These are phyloP conservation scores for Camponotus fellah DNA, from an alignment of 2,888 invertebrate genomes.

Conservation along the genomic window DNA sequence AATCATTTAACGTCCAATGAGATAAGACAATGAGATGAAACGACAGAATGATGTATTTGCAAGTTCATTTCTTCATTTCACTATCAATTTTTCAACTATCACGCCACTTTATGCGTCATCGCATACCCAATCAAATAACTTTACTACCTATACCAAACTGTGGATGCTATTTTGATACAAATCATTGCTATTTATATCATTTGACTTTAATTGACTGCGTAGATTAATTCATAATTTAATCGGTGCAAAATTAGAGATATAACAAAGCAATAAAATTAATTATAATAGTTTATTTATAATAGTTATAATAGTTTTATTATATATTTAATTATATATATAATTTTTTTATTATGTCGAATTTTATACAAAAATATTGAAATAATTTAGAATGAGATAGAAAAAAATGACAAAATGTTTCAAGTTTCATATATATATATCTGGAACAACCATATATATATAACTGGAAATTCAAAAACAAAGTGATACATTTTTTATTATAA, in stretches of 20 bases:
- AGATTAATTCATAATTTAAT: conserved; percentile 17
- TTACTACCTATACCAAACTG: not conserved
- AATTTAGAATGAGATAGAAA: not conserved
- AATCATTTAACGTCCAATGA: not conserved
- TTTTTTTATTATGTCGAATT: not conserved
- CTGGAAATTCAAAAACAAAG: not conserved
- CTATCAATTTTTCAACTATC: not conserved
- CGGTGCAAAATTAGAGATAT: not conserved
- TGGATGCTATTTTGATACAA: not conserved
- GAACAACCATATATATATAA: not conserved
- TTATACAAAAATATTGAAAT: not conserved
- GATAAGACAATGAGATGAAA: conserved; percentile 4
- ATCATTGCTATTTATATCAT: conserved; percentile 5
- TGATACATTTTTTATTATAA: not conserved
- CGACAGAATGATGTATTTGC: not conserved
- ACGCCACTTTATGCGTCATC: not conserved
- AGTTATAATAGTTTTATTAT: no score
- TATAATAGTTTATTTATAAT: not conserved
- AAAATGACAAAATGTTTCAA: not conserved
- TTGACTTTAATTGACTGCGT: conserved; percentile 19
- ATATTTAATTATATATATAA: no score
- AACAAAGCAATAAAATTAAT: not conserved
- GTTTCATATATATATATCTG: not conserved
- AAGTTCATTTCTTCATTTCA: not conserved
- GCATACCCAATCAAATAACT: not conserved